Percentiles rank a stretch among this genome's conserved stretches.
These are phyloP conservation scores for Mercenaria mercenaria DNA, from an alignment of 1,140 invertebrate species.

Conservation along the genomic window DNA sequence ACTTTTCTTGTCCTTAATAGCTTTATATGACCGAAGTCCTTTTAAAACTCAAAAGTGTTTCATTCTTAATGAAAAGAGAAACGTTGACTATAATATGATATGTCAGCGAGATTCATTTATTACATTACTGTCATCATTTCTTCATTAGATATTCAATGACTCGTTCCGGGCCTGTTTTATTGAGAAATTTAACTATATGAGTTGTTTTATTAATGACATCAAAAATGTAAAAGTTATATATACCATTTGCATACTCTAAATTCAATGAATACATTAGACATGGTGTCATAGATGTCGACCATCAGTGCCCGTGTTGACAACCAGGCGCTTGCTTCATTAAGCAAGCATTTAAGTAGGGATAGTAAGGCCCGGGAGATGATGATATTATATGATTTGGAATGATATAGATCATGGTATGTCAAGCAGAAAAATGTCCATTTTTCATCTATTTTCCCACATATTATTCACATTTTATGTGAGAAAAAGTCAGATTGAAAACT, in stretches of 20 bases:
- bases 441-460: constrained; percentile 27
- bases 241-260: not conserved
- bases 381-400: constrained; percentile 16
- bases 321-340: not conserved
- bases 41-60: too few relatives aligned
- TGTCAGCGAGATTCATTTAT: too few relatives aligned
- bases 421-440: constrained; percentile 8
- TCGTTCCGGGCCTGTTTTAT: not conserved
- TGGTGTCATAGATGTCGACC: not conserved
- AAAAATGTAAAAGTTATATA: not conserved
- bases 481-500: not conserved
- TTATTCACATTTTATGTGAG: not conserved
- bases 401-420: constrained; percentile 24
- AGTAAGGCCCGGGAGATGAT: not conserved
- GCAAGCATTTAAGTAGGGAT: not conserved
- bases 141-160: not conserved
- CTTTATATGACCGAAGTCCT: not conserved
- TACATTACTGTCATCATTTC: not conserved
- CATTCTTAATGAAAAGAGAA: too few relatives aligned
- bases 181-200: not conserved
- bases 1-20: not conserved
- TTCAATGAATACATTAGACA: not conserved
- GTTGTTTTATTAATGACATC: not conserved
- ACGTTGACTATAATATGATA: too few relatives aligned
- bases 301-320: not conserved